phyloP scores from a whole-genome alignment of 2,888 invertebrate species.

The Peribatodes rhomboidaria region DNA sequence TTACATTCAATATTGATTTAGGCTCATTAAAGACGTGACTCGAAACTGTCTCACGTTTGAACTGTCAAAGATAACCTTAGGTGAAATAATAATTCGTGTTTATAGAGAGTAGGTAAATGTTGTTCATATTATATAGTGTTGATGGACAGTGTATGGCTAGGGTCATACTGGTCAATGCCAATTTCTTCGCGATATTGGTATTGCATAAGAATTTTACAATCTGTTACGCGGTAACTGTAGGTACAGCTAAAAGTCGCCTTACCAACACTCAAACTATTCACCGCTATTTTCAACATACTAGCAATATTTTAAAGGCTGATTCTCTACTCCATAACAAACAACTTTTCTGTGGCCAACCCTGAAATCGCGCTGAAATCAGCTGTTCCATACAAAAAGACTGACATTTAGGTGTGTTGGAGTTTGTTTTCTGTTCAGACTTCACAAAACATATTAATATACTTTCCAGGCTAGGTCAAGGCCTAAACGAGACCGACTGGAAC shows the following conservation, averaged over 20 bases:
- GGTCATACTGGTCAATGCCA: background rate
- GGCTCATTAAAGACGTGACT: constrained; percentile 3
- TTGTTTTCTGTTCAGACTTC: background rate
- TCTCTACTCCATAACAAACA: no score
- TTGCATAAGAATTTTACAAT: background rate
- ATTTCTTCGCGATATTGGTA: background rate
- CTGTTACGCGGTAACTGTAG: no score
- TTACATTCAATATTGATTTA: constrained; percentile 24
- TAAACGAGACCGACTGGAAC: constrained; percentile 89
- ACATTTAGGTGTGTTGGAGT: background rate
- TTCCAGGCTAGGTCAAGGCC: constrained; percentile 88
- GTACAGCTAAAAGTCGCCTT: no score
- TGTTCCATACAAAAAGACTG: no score
- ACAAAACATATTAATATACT: constrained; percentile 7
- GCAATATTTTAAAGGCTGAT: no score
- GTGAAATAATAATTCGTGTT: background rate
- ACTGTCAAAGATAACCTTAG: background rate
- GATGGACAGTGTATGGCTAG: background rate
- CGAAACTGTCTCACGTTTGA: constrained; percentile 6
- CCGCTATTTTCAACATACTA: no score
- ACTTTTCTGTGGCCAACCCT: no score
- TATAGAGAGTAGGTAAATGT: background rate
- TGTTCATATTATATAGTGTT: background rate
- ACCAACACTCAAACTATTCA: no score
- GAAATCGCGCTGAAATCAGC: background rate